Base-by-base conservation (phyloP, 2,797 vertebrate species). In the Peromyscus nudipes region DNA sequence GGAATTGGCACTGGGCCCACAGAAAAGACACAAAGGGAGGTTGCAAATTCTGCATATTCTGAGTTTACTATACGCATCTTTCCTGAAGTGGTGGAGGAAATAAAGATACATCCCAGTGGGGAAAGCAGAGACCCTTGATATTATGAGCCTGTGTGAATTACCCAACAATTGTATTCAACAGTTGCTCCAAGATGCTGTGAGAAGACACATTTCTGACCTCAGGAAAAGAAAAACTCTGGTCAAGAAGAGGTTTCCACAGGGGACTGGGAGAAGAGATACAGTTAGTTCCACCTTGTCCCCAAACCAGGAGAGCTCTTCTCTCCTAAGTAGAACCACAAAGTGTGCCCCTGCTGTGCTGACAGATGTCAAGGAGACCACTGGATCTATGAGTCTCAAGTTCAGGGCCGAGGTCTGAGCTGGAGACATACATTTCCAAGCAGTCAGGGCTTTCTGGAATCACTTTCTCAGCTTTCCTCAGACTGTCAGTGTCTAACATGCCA, bases 331-430 rank as follows among this genome's bases (percentile, higher is more conserved):
- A 4, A 77, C 37, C 37, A 23, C 60, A 82, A 80, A 89, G 43
- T 25, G 17, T 7, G 23, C 12, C 14, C 25, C 29, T 37, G 0
- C 82, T 67, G 21, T 13, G 69, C 5, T 52, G 52, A 91, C 65
- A 93, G 67, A 92, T 86, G 82, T 94, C 95, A 96, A 77, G 52
- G 83, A 77, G 67, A 79, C 82, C 94, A 43, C 49, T 94, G 52
- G 55, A 96, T 97, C 91, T 95, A 91, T 97, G 94, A 75, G 49
- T 97, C 80, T 97, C 84, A 81, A 95, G 95, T 96, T 97, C 95
- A 96, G 62, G 80, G 34, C 69, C 77, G 27, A 88, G 31, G 84
- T 96, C 88, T 90, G 91, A 29, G 65, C 65, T 96, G 81, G 81
- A 96, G 96, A 96, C 77, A 84, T 93, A 67, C 17, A 94, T 96